phyloP scores from a whole-genome alignment of 2,797 vertebrate species.

The Macroramphosus scolopax region DNA sequence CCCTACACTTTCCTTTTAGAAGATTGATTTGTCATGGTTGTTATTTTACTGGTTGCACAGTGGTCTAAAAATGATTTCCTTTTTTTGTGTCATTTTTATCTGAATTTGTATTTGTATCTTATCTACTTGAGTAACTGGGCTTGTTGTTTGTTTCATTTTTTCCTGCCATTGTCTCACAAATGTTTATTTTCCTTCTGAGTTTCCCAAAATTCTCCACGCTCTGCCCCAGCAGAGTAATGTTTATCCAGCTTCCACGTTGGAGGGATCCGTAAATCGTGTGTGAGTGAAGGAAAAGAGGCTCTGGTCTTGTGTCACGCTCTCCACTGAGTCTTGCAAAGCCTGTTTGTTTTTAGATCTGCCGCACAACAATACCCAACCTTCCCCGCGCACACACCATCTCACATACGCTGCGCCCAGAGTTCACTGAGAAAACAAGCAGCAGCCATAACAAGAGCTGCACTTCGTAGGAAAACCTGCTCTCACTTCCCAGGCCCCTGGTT shows the following conservation, averaged over 20 bases:
- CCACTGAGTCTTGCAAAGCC: slow-evolving; percentile 38
- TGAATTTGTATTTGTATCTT: slow-evolving; percentile 20
- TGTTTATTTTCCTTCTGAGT: slow-evolving; percentile 67
- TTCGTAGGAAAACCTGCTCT: slow-evolving; percentile 64
- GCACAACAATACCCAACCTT: slow-evolving; percentile 64
- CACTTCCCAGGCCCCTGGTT: slow-evolving; percentile 68
- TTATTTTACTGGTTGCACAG: slow-evolving; percentile 1
- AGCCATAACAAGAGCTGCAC: slow-evolving; percentile 70
- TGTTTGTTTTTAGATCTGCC: slow-evolving; percentile 74
- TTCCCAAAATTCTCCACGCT: slow-evolving; percentile 54
- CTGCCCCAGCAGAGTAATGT: slow-evolving; percentile 35
- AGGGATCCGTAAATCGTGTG: slow-evolving; percentile 41
- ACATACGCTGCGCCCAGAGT: slow-evolving; percentile 38
- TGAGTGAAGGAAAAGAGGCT: slow-evolving; percentile 29
- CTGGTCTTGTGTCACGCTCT: slow-evolving; percentile 55
- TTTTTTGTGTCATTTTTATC: slow-evolving; percentile 23
- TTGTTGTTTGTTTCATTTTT: slow-evolving; percentile 60
- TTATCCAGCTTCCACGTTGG: slow-evolving; percentile 44
- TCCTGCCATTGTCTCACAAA: slow-evolving; percentile 64
- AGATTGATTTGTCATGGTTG: neutral
- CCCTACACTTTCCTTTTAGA: neutral
- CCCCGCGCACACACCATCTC: slow-evolving; percentile 46
- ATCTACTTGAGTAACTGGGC: slow-evolving; percentile 28
- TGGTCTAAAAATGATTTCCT: neutral
- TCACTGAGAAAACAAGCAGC: slow-evolving; percentile 71